phyloP scores from a whole-genome alignment of 2,888 invertebrate species.

The Eupithecia subfuscata region DNA sequence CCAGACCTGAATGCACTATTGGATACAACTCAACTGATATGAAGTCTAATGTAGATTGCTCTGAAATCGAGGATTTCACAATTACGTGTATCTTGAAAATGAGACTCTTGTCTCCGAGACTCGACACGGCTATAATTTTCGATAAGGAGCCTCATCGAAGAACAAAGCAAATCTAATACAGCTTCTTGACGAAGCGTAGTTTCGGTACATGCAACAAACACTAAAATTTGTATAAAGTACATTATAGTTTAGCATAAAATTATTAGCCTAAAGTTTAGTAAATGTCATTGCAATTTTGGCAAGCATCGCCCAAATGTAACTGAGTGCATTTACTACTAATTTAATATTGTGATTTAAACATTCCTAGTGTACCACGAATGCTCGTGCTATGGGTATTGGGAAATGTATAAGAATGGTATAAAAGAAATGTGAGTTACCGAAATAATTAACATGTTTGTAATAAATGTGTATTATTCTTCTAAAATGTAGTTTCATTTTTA shows the following conservation, averaged over 20 bases:
- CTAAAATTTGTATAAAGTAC: conserved; percentile 15
- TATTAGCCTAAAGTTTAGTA: neutral
- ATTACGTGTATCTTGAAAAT: neutral
- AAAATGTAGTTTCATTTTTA: neutral
- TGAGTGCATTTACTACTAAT: conserved; percentile 42
- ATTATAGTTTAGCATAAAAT: neutral
- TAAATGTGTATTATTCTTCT: conserved; percentile 26
- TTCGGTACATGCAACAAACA: neutral
- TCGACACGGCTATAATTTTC: neutral
- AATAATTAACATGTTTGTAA: conserved; percentile 11
- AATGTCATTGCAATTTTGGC: neutral
- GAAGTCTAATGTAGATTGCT: neutral
- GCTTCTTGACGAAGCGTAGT: neutral
- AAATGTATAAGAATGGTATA: conserved; percentile 14
- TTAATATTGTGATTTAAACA: conserved; percentile 58
- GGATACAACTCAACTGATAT: neutral
- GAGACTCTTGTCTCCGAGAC: neutral
- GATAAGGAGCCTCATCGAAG: neutral
- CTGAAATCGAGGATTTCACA: neutral
- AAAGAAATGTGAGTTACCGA: conserved; percentile 10
- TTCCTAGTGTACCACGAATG: conserved; percentile 53
- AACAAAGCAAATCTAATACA: conserved; percentile 6
- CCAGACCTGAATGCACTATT: neutral
- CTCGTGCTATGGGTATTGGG: conserved; percentile 45
- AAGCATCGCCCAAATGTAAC: neutral